Evolutionary conservation across 2,797 vertebrate genomes (phyloP), one percentile per base, ranked within the genome.

Genomic region (Bovichtus variegatus): DNA sequence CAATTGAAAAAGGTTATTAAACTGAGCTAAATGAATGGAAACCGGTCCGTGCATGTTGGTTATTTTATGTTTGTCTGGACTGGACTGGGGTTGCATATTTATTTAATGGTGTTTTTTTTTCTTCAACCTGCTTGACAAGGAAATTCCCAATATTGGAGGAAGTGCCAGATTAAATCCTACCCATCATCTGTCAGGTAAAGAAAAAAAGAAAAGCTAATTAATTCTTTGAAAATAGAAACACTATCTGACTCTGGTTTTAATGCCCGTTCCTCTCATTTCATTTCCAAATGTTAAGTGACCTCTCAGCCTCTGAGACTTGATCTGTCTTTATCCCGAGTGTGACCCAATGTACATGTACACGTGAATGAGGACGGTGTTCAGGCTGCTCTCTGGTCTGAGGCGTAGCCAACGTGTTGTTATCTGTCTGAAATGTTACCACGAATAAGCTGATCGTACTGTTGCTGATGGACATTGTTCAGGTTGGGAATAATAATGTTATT

Each of bases 401-500:
- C 68, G 71, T 60, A 54, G 68, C 80, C 43, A 29, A 70, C 41
- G 71, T 68, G 77, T 83, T 54, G 19, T 71, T 80, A 51, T 71
- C 51, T 66, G 69, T 77, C 74, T 73, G 74, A 83, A 76, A 81
- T 76, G 16, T 91, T 71, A 87, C 88, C 91, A 91, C 25, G 27
- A 90, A 92, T 93, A 93, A 92, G 89, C 87, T 92, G 85, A 90
- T 71, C 51, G 59, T 31, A 46, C 51, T 77, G 74, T 76, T 79
- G 67, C 73, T 69, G 73, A 74, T 78, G 72, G 87, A 87, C 70
- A 88, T 85, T 95, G 85, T 91, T 87, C 90, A 91, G 94, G 94
- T 94, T 92, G 94, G 92, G 91, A 94, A 94, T 93, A 84, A 93
- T 94, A 92, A 94, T 95, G 94, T 95, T 94, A 80, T 76, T 95